These are phyloP conservation scores for Tetanocera ferruginea DNA, from an alignment of 2,888 invertebrate genomes.

Conservation along the genomic window DNA sequence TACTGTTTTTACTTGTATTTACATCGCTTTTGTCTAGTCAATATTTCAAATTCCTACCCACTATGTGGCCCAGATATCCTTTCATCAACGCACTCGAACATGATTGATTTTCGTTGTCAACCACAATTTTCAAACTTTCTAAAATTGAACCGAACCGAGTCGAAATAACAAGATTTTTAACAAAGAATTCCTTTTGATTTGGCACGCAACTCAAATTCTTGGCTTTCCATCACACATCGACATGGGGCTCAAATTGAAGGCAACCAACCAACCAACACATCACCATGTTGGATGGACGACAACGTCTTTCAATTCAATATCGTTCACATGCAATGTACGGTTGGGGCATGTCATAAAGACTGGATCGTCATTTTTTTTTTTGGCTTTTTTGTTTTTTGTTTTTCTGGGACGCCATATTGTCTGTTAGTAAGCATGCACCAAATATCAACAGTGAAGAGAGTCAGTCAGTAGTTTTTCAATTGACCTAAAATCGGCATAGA, in stretches of 20 bases:
- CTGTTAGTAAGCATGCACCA: neutral
- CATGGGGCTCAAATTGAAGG: neutral
- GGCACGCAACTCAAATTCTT: conserved; percentile 24
- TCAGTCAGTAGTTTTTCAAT: conserved; percentile 1
- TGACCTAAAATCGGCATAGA: conserved; percentile 34
- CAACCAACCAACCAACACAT: neutral
- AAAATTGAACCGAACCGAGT: neutral
- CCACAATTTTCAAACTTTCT: conserved; percentile 16
- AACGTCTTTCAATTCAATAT: conserved; percentile 9
- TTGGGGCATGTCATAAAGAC: neutral
- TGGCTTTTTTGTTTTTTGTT: neutral
- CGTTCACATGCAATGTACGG: neutral
- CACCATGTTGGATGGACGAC: neutral
- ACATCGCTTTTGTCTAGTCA: too few species aligned
- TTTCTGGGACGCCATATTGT: conserved; percentile 5
- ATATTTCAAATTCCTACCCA: too few species aligned
- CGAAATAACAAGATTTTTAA: neutral
- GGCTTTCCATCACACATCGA: neutral
- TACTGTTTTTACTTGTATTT: too few species aligned
- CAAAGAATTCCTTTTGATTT: neutral
- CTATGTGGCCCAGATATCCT: neutral
- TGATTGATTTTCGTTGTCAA: conserved; percentile 33
- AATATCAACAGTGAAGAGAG: neutral
- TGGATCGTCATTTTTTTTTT: too few species aligned
- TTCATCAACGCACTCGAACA: conserved; percentile 1